A percentile compares a stretch with the other conserved stretches of the same genome.
Conservation (phyloP, 2,888 invertebrate species). For the Agonum fuliginosum region DNA sequence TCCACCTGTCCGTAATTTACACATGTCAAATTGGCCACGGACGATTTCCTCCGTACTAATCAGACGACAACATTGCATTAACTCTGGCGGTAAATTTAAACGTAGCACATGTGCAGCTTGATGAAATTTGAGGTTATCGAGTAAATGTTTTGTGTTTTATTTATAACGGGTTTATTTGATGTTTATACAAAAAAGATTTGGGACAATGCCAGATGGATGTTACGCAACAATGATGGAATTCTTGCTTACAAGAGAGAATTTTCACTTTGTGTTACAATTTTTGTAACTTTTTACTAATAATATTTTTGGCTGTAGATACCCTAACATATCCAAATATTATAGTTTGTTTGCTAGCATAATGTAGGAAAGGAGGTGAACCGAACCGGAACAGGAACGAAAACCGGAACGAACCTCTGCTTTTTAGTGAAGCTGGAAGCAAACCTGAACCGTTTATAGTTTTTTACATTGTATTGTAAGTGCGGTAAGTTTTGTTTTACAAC, state of each 20-base stretch:
- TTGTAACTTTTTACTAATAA: too few species aligned
- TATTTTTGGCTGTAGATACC: too few species aligned
- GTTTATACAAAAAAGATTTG: conserved; percentile 27
- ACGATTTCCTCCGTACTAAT: conserved; percentile 4
- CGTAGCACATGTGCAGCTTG: background rate
- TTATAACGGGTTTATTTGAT: conserved; percentile 14
- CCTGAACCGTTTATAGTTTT: too few species aligned
- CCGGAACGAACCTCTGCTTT: too few species aligned
- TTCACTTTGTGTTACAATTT: too few species aligned
- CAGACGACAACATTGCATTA: background rate
- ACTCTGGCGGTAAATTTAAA: background rate
- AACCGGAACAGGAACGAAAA: too few species aligned
- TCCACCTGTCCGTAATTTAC: conserved; percentile 17
- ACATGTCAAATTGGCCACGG: conserved; percentile 19
- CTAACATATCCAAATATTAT: too few species aligned
- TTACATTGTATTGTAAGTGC: too few species aligned
- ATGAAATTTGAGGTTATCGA: background rate
- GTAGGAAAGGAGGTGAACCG: too few species aligned
- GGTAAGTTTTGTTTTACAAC: too few species aligned
- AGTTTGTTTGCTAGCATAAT: too few species aligned
- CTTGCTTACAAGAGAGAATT: background rate
- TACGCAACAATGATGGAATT: background rate
- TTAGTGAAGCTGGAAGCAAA: too few species aligned
- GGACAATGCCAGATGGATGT: background rate
- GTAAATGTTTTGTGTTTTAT: conserved; percentile 4